Evolutionary conservation across 2,888 invertebrate species (phyloP).

Genomic region (Tortricodes alternella): DNA sequence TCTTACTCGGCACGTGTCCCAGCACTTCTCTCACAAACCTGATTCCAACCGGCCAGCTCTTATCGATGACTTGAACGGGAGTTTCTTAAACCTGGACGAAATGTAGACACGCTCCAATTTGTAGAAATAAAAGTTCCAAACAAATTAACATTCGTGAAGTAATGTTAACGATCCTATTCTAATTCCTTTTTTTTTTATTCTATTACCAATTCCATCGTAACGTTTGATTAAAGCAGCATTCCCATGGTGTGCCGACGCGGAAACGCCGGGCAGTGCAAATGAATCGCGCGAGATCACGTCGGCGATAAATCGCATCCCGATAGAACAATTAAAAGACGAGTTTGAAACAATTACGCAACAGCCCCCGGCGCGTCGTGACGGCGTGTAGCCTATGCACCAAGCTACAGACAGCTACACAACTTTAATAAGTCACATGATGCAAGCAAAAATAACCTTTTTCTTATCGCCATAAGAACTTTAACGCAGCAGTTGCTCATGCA

Average conservation of each 20-base stretch:
- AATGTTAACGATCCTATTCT: neutral
- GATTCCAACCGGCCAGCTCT: conserved; percentile 7
- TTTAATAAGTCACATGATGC: too few species aligned
- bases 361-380: conserved; percentile 71
- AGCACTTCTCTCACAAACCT: conserved; percentile 27
- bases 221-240: conserved; percentile 69
- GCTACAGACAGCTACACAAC: too few species aligned
- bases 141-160: neutral
- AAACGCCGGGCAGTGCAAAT: conserved; percentile 68
- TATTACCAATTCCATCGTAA: conserved; percentile 4
- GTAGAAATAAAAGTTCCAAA: neutral
- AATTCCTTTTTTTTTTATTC: conserved; percentile 7
- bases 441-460: too few species aligned
- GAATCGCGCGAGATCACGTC: conserved; percentile 78
- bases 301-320: conserved; percentile 76
- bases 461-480: too few species aligned
- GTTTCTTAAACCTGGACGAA: neutral
- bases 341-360: conserved; percentile 81
- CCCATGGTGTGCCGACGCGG: conserved; percentile 72
- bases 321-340: conserved; percentile 82
- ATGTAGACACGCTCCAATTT: neutral
- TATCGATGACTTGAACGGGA: conserved; percentile 9
- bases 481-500: too few species aligned
- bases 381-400: neutral
- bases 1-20: conserved; percentile 47